Conservation (phyloP, 1,140 invertebrate species). For the Watersipora subatra region DNA sequence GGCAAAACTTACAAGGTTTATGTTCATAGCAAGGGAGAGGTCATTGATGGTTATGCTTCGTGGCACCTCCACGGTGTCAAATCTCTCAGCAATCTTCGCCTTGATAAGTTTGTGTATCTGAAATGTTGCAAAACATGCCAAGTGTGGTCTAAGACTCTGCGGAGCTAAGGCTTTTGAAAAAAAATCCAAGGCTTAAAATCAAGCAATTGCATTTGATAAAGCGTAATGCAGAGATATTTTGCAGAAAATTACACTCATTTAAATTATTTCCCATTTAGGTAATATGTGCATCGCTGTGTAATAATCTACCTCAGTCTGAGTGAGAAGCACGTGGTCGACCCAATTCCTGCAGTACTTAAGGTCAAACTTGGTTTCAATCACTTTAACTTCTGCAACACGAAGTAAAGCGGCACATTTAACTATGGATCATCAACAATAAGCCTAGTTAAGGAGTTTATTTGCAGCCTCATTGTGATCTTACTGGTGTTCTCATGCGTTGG, state of each 20-base stretch:
- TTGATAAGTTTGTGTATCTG: slow-evolving; percentile 22
- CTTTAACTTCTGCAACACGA: slow-evolving; percentile 20
- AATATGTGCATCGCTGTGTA: too few relatives aligned
- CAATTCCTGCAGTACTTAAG: slow-evolving; percentile 29
- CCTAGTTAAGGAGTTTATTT: too few relatives aligned
- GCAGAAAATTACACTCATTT: too few relatives aligned
- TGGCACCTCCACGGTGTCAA: slow-evolving; percentile 29
- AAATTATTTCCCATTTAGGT: too few relatives aligned
- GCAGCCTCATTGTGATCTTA: too few relatives aligned
- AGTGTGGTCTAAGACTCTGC: not conserved
- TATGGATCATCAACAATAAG: too few relatives aligned
- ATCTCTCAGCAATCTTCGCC: slow-evolving; percentile 26
- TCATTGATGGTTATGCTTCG: slow-evolving; percentile 34
- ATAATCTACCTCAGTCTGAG: slow-evolving; percentile 22
- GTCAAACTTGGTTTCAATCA: slow-evolving; percentile 28
- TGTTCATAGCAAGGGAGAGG: slow-evolving; percentile 28
- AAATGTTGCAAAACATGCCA: slow-evolving; percentile 6
- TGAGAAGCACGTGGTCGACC: slow-evolving; percentile 26
- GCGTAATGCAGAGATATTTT: not conserved
- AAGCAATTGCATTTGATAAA: not conserved
- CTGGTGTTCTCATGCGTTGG: too few relatives aligned
- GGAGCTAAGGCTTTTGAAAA: not conserved
- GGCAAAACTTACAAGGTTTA: slow-evolving; percentile 31
- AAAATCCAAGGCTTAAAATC: not conserved
- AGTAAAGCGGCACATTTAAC: not conserved